These are phyloP conservation scores for Thamnophis elegans DNA, from an alignment of 2,797 vertebrate species.

Conservation along the genomic window DNA sequence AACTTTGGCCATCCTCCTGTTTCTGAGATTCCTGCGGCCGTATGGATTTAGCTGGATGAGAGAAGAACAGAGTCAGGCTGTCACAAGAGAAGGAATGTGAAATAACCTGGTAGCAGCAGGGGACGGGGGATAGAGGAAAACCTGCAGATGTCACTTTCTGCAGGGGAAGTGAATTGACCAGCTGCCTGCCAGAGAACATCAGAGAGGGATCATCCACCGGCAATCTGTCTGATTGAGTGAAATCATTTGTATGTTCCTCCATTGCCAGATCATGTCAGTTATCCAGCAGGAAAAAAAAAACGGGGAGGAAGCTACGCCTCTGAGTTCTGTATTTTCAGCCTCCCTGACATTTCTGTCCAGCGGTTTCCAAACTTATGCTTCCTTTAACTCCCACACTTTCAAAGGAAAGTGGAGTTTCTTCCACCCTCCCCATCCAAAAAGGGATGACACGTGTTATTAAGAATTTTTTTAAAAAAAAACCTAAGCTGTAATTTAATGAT, in stretches of 20 bases:
- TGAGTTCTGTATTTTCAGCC: background rate
- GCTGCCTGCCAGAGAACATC: conserved; percentile 56
- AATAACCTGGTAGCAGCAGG: conserved; percentile 37
- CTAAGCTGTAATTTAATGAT: background rate
- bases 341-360: background rate
- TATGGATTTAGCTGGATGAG: conserved; percentile 19
- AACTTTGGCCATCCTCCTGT: background rate
- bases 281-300: background rate
- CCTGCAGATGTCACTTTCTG: conserved; percentile 52
- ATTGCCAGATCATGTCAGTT: conserved; percentile 23
- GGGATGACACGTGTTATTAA: background rate
- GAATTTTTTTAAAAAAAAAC: background rate
- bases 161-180: conserved; percentile 47
- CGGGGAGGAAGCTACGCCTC: background rate
- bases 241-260: conserved; percentile 37
- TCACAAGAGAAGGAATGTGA: conserved; percentile 2
- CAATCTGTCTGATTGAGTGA: conserved; percentile 46
- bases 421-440: background rate
- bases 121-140: conserved; percentile 20
- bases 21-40: background rate
- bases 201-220: conserved; percentile 32
- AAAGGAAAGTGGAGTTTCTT: background rate
- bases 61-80: background rate
- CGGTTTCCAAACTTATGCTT: background rate
- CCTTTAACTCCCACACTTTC: background rate